A percentile compares a stretch with the other conserved stretches of the same genome.
Evolutionary conservation across 2,113 vertebrate species (phyloP).

Genomic region (Myocastor coypus): DNA sequence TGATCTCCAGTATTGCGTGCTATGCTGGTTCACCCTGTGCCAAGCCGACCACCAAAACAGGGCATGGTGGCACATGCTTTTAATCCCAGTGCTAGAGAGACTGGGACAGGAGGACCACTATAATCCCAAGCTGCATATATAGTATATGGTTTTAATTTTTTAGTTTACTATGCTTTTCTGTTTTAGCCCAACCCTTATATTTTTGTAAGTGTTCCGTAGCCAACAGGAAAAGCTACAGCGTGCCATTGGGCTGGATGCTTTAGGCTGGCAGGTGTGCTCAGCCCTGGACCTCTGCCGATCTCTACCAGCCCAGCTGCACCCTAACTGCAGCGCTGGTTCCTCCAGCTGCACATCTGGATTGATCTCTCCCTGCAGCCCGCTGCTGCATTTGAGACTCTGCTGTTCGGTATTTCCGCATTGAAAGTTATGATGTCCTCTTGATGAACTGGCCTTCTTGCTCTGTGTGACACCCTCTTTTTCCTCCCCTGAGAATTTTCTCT

Average conservation of each 20-base stretch:
- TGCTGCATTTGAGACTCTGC: not conserved
- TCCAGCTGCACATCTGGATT: not conserved
- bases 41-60: too few species aligned
- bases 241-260: not conserved
- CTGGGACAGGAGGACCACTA: too few species aligned
- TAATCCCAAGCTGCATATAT: too few species aligned
- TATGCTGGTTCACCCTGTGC: too few species aligned
- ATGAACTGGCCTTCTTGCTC: not conserved
- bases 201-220: not conserved
- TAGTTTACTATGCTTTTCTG: not conserved
- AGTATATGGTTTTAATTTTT: slow-evolving; percentile 14
- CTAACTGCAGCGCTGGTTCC: not conserved
- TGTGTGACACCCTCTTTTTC: not conserved
- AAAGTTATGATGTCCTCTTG: not conserved
- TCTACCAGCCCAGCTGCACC: not conserved
- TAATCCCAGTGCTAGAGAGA: too few species aligned
- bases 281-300: not conserved
- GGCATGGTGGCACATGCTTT: too few species aligned
- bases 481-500: not conserved
- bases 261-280: not conserved
- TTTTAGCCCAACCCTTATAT: not conserved
- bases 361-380: not conserved
- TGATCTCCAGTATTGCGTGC: too few species aligned
- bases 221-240: not conserved
- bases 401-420: not conserved